Evolutionary conservation across 1,140 invertebrate genomes (phyloP).

Genomic region (Penaeus chinensis): DNA sequence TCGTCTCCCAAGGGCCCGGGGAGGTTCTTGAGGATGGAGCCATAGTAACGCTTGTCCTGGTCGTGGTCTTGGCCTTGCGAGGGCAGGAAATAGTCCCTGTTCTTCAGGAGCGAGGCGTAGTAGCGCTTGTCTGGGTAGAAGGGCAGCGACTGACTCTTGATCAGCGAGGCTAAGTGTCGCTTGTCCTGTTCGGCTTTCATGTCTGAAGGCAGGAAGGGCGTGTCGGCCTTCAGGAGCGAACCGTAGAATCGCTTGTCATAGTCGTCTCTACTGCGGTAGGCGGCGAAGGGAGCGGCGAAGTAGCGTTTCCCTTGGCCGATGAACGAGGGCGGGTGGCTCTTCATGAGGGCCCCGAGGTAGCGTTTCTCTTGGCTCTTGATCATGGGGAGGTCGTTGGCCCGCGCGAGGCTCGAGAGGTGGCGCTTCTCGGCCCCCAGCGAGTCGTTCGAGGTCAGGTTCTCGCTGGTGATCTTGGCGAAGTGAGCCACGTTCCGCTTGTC

Average conservation of each 20-base stretch:
- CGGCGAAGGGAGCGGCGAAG: conserved; percentile 3
- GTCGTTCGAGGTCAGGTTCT: not conserved
- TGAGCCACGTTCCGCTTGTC: too few relatives aligned
- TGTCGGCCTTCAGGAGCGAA: conserved; percentile 42
- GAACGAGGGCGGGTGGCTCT: conserved; percentile 27
- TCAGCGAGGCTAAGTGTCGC: conserved; percentile 29
- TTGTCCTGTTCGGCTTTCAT: conserved; percentile 36
- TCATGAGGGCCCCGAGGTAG: conserved; percentile 35
- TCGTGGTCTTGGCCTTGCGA: too few relatives aligned
- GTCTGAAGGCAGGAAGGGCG: not conserved
- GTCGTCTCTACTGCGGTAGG: not conserved
- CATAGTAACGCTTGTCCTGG: conserved; percentile 39
- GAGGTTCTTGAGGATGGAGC: conserved; percentile 23
- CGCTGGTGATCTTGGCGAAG: not conserved
- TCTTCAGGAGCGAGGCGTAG: conserved; percentile 37
- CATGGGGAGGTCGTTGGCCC: conserved; percentile 35
- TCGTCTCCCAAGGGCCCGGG: not conserved
- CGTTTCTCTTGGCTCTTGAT: conserved; percentile 29
- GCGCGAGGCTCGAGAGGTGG: conserved; percentile 42
- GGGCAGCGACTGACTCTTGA: conserved; percentile 22
- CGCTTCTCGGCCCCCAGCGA: conserved; percentile 31
- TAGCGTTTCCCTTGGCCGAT: conserved; percentile 4
- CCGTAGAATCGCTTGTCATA: conserved; percentile 42
- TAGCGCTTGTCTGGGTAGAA: conserved; percentile 31
- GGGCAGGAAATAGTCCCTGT: too few relatives aligned